Conservation (phyloP, 2,113 vertebrate genomes). For the Pseudorhombus dupliciocellatus region DNA sequence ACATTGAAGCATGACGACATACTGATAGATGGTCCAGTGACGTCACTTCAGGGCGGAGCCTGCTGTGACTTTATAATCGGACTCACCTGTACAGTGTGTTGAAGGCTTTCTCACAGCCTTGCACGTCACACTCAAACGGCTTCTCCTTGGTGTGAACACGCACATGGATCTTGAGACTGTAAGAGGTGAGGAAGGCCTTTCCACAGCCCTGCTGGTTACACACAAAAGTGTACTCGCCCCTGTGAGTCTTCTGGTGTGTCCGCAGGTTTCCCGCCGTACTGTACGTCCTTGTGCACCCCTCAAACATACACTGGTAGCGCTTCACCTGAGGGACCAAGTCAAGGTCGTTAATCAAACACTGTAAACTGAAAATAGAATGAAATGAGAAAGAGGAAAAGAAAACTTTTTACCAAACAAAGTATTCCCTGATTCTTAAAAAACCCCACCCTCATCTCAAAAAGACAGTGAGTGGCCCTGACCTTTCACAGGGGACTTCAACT, state of each 20-base stretch:
- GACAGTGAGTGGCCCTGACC: constrained; percentile 39
- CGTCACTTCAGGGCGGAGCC: background rate
- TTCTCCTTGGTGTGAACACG: constrained; percentile 99
- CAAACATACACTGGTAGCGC: constrained; percentile 97
- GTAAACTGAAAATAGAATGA: background rate
- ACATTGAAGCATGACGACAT: background rate
- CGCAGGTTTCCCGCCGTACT: constrained; percentile 98
- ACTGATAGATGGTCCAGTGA: background rate
- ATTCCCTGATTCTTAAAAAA: background rate
- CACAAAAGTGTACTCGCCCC: constrained; percentile 97
- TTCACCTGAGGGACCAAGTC: constrained; percentile 85
- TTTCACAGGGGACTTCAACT: constrained; percentile 48
- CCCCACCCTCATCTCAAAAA: no score
- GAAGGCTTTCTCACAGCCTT: constrained; percentile 98
- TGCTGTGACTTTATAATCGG: background rate
- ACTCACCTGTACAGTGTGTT: constrained; percentile 95
- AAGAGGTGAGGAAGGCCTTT: constrained; percentile 98
- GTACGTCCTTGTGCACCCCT: constrained; percentile 96
- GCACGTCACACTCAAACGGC: constrained; percentile 97
- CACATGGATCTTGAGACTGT: constrained; percentile 98
- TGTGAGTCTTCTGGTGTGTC: constrained; percentile 97
- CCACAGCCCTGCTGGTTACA: constrained; percentile 98
- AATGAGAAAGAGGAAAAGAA: background rate
- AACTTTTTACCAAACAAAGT: background rate
- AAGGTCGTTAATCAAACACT: background rate